Percentiles rank a stretch among this genome's conserved stretches.
Evolutionary conservation across 2,888 invertebrate species (phyloP).

Genomic region (Chrysopilus asiliformis): DNA sequence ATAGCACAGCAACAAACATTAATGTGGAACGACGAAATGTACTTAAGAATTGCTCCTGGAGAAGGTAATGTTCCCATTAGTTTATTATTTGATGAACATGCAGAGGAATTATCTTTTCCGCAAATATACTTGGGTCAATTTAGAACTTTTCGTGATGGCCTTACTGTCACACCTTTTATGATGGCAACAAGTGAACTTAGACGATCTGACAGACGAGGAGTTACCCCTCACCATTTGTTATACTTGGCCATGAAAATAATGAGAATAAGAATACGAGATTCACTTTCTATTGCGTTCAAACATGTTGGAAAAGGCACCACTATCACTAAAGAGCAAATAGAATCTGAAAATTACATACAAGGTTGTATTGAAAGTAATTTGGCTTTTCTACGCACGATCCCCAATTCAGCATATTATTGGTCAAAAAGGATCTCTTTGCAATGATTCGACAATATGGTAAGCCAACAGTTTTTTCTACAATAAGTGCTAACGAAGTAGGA

Average conservation of each 20-base stretch:
- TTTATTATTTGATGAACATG: conserved; percentile 24
- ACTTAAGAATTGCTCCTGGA: conserved; percentile 19
- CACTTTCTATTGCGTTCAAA: conserved; percentile 17
- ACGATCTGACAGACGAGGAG: conserved; percentile 22
- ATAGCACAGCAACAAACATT: conserved; percentile 16
- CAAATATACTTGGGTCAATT: conserved; percentile 16
- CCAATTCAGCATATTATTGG: conserved; percentile 27
- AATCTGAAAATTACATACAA: conserved; percentile 19
- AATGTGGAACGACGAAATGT: conserved; percentile 18
- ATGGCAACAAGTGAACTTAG: conserved; percentile 17
- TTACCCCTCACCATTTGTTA: conserved; percentile 22
- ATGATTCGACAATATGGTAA: conserved; percentile 30
- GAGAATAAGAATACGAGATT: conserved; percentile 19
- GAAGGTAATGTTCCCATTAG: conserved; percentile 19
- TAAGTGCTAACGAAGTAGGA: conserved; percentile 32
- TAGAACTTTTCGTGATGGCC: conserved; percentile 11
- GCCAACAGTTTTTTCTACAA: conserved; percentile 29
- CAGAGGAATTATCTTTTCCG: conserved; percentile 30
- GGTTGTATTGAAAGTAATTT: conserved; percentile 17
- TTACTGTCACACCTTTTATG: conserved; percentile 20
- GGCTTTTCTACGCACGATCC: conserved; percentile 23
- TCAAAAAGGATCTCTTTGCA: conserved; percentile 30
- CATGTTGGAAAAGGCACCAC: conserved; percentile 20
- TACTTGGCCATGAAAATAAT: conserved; percentile 30
- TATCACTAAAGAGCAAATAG: conserved; percentile 22